Conservation (phyloP, 2,888 invertebrate genomes). For the Rotaria socialis region DNA sequence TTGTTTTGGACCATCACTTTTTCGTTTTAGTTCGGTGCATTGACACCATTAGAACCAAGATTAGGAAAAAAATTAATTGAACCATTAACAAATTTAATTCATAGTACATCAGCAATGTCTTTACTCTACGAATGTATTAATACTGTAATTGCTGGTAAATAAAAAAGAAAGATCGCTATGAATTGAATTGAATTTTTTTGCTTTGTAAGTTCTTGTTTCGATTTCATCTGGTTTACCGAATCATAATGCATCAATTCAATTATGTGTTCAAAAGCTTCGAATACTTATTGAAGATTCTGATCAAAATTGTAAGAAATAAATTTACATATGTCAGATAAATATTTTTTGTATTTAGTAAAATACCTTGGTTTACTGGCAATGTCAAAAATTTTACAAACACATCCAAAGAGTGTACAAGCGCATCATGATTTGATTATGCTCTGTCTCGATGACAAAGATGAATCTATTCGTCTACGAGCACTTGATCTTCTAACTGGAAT, state of each 20-base stretch:
- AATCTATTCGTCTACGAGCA: constrained; percentile 69
- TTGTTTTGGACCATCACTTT: constrained; percentile 57
- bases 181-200: constrained; percentile 50
- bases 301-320: constrained; percentile 73
- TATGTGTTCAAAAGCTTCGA: constrained; percentile 95
- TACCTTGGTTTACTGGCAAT: constrained; percentile 94
- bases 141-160: constrained; percentile 83
- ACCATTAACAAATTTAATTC: constrained; percentile 80
- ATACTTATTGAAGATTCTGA: constrained; percentile 98
- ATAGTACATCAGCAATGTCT: not conserved
- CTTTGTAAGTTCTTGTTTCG: constrained; percentile 79
- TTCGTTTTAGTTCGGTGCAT: constrained; percentile 81
- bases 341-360: constrained; percentile 68
- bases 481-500: constrained; percentile 93
- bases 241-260: constrained; percentile 77
- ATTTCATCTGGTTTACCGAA: constrained; percentile 98
- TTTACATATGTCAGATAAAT: too few relatives aligned
- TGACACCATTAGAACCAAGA: constrained; percentile 99
- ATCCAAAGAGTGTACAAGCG: constrained; percentile 96
- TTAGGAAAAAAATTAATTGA: constrained; percentile 99
- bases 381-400: constrained; percentile 95
- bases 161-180: too few relatives aligned
- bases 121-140: constrained; percentile 60
- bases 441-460: constrained; percentile 97
- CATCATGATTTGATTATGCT: constrained; percentile 96